A percentile compares a stretch with the other conserved stretches of the same genome.
These are phyloP conservation scores for Cosmia pyralina DNA, from an alignment of 2,888 invertebrate genomes.

Conservation along the genomic window DNA sequence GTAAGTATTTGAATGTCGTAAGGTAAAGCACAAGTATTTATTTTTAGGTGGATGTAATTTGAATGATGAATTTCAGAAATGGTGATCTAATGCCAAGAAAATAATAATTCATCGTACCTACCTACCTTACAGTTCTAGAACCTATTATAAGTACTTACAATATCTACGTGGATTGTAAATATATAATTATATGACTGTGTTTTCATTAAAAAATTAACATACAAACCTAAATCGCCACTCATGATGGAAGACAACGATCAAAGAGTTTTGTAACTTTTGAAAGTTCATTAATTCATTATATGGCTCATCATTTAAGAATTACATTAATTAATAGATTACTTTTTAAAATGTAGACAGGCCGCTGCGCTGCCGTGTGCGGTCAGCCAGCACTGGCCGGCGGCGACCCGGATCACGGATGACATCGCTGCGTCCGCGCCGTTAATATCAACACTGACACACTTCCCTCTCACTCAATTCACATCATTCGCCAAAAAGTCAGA, in stretches of 20 bases:
- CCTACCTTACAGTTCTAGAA: background rate
- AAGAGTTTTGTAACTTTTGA: slow-evolving; percentile 24
- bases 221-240: background rate
- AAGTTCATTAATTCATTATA: slow-evolving; percentile 23
- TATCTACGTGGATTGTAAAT: background rate
- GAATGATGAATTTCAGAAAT: slow-evolving; percentile 2
- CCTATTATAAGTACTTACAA: background rate
- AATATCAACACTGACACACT: slow-evolving; percentile 67
- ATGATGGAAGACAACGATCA: background rate
- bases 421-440: slow-evolving; percentile 73
- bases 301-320: slow-evolving; percentile 13
- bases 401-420: slow-evolving; percentile 87
- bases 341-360: slow-evolving; percentile 27
- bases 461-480: slow-evolving; percentile 53
- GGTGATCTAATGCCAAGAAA: slow-evolving; percentile 18
- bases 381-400: slow-evolving; percentile 58
- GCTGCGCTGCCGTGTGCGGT: slow-evolving; percentile 42
- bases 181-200: background rate
- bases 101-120: background rate
- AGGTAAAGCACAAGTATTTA: slow-evolving; percentile 29
- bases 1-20: slow-evolving; percentile 56
- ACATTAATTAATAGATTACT: background rate
- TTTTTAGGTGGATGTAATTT: slow-evolving; percentile 21
- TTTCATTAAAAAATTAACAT: slow-evolving; percentile 1
- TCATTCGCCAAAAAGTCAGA: slow-evolving; percentile 51